Evolutionary conservation across 2,113 vertebrate genomes (phyloP).

Genomic region (Ramphastos sulfuratus): DNA sequence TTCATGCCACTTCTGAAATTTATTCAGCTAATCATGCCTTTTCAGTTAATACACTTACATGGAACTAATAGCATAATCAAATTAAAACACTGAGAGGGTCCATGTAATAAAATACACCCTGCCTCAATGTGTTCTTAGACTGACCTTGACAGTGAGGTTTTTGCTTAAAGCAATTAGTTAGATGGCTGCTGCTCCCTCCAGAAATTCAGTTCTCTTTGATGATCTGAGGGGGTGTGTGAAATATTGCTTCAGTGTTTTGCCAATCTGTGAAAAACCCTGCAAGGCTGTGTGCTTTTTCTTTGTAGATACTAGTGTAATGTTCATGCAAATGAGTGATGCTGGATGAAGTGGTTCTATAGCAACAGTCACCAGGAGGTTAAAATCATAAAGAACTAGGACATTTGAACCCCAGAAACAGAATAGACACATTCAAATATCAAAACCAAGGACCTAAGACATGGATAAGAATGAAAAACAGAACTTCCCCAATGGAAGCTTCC

Average conservation of each 20-base stretch:
- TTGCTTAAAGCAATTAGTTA: conserved; percentile 36
- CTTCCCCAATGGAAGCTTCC: not conserved
- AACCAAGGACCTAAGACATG: not conserved
- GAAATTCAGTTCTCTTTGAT: not conserved
- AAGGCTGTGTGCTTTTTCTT: not conserved
- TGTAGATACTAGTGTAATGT: not conserved
- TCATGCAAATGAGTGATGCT: not conserved
- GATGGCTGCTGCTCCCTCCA: not conserved
- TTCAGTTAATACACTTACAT: conserved; percentile 53
- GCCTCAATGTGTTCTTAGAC: not conserved
- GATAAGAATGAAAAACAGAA: not conserved
- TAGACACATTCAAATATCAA: not conserved
- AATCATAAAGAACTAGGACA: not conserved
- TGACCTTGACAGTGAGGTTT: conserved; percentile 32
- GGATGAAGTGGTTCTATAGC: not conserved
- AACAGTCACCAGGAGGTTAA: not conserved
- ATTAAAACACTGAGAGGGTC: conserved; percentile 39
- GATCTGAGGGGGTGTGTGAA: not conserved
- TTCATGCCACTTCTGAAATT: not conserved
- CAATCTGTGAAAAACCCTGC: not conserved
- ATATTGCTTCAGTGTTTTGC: not conserved
- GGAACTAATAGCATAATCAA: conserved; percentile 61
- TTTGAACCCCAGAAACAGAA: not conserved
- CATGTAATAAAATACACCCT: conserved; percentile 20
- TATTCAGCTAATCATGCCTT: conserved; percentile 27